phyloP scores from a whole-genome alignment of 2,113 vertebrate genomes.

The Psittacus erithacus region DNA sequence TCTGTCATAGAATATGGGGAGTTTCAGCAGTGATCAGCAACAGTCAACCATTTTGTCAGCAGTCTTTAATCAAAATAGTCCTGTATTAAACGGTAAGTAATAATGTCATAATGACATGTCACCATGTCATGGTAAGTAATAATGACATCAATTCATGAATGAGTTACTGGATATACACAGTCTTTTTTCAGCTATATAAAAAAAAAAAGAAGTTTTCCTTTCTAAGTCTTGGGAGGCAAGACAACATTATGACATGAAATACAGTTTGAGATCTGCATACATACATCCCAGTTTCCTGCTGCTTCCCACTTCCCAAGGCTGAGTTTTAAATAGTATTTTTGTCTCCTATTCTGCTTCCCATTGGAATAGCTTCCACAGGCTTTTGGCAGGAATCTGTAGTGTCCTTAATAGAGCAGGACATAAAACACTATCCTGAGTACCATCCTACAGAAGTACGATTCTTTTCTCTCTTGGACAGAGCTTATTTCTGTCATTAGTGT shows the following conservation, averaged over 20 bases:
- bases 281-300: not conserved
- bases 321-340: not conserved
- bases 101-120: not conserved
- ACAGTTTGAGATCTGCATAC: not conserved
- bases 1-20: not conserved
- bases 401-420: not conserved
- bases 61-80: not conserved
- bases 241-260: not conserved
- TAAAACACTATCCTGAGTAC: fast-evolving
- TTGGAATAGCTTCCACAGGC: not conserved
- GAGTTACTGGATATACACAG: not conserved
- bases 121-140: not conserved
- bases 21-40: not conserved
- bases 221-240: not conserved
- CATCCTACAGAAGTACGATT: not conserved
- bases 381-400: not conserved
- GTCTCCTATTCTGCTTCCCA: not conserved
- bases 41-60: not conserved
- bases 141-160: not conserved
- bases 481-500: not conserved
- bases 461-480: not conserved
- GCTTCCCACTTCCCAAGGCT: not conserved
- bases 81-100: not conserved
- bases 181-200: not conserved
- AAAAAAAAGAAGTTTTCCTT: not conserved